Conservation (phyloP, 2,113 vertebrate genomes). For the Mugil cephalus region DNA sequence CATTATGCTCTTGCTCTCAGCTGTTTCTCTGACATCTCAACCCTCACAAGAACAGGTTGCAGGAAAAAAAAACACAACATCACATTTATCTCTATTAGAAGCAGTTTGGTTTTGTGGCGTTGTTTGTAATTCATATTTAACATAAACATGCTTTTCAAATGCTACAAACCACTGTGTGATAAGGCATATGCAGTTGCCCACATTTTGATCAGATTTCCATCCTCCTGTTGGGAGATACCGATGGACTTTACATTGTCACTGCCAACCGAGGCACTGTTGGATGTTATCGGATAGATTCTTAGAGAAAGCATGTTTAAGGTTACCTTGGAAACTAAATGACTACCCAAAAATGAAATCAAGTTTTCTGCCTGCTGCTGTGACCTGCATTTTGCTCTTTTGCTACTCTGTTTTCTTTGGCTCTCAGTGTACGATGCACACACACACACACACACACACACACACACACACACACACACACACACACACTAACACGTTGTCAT, state of each 20-base stretch:
- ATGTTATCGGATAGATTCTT: conserved; percentile 11
- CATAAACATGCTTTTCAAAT: neutral
- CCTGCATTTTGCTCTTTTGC: conserved; percentile 13
- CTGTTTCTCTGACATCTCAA: no score
- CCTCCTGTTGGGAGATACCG: neutral
- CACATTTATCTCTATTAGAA: no score
- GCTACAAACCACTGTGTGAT: neutral
- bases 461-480: neutral
- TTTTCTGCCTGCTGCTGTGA: conserved; percentile 36
- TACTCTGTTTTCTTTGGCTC: conserved; percentile 9
- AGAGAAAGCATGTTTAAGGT: conserved; percentile 35
- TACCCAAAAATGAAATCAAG: conserved; percentile 33
- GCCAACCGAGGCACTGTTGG: neutral
- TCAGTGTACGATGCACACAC: neutral
- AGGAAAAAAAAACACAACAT: no score
- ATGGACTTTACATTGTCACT: conserved; percentile 5
- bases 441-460: neutral
- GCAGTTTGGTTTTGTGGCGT: no score
- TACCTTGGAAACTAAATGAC: conserved; percentile 59
- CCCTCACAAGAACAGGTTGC: no score
- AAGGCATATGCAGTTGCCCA: neutral
- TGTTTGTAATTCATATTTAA: neutral
- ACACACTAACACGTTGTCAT: neutral
- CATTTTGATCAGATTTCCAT: neutral
- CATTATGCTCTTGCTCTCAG: no score